These are phyloP conservation scores for Cyclopterus lumpus DNA, from an alignment of 2,797 vertebrate species.

Conservation along the genomic window DNA sequence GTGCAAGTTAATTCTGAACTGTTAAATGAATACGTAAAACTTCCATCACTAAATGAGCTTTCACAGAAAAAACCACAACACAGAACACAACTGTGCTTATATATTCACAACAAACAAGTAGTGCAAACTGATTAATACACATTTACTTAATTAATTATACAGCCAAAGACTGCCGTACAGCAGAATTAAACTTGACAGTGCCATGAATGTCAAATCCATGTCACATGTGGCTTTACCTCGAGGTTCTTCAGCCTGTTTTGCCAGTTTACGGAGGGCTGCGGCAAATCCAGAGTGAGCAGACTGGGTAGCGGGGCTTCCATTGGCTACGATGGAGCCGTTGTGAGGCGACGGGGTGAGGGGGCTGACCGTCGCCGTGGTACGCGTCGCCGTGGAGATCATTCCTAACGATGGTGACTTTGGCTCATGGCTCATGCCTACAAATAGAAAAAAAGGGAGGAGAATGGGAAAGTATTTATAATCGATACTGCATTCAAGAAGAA, in stretches of 20 bases:
- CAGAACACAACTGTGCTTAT: background rate
- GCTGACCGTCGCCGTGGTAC: conserved; percentile 98
- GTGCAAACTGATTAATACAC: background rate
- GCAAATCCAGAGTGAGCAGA: conserved; percentile 97
- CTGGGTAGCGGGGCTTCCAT: conserved; percentile 95
- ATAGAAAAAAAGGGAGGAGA: conserved; percentile 71
- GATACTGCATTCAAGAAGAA: conserved; percentile 27
- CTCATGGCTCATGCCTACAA: conserved; percentile 99
- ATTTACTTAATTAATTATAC: background rate
- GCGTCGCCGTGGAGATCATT: conserved; percentile 98
- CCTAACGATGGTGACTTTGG: conserved; percentile 99
- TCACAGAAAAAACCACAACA: background rate
- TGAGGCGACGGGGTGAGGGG: conserved; percentile 97
- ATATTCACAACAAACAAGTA: background rate
- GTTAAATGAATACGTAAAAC: background rate
- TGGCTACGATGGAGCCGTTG: conserved; percentile 97
- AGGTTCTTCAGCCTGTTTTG: conserved; percentile 98
- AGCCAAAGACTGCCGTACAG: background rate
- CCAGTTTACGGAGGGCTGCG: conserved; percentile 97
- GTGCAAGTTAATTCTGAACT: background rate
- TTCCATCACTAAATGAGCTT: background rate
- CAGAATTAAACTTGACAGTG: background rate
- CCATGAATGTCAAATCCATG: conserved; percentile 4
- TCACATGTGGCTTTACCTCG: conserved; percentile 86
- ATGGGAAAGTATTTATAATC: conserved; percentile 44